phyloP scores from a whole-genome alignment of 2,888 invertebrate genomes.

The Eupithecia tripunctaria region DNA sequence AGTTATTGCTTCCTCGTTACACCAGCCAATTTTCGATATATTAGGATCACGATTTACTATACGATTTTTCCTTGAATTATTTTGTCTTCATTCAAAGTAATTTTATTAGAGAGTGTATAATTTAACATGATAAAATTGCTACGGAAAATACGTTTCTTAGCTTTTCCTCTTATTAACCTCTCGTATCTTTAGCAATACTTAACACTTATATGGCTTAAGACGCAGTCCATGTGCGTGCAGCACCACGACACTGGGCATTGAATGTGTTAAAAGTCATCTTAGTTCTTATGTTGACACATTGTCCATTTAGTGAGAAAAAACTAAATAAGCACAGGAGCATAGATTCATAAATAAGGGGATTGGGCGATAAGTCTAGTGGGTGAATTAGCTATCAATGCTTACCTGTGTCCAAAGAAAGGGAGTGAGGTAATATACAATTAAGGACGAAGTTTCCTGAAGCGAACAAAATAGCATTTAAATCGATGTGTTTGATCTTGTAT shows the following conservation, averaged over 20 bases:
- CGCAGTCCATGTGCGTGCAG: too few relatives aligned
- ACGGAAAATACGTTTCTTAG: too few relatives aligned
- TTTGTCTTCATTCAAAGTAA: too few relatives aligned
- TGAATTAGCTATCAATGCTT: neutral
- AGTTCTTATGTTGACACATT: too few relatives aligned
- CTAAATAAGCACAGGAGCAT: neutral
- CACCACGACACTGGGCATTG: too few relatives aligned
- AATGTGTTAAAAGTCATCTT: too few relatives aligned
- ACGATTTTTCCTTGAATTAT: neutral
- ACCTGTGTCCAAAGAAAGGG: neutral
- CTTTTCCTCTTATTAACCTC: too few relatives aligned
- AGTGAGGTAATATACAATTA: conserved; percentile 13
- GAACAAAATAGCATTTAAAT: conserved; percentile 10
- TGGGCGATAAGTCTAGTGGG: neutral
- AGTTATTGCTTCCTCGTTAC: conserved; percentile 4
- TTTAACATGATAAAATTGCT: too few relatives aligned
- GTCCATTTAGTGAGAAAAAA: neutral
- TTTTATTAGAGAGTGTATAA: too few relatives aligned
- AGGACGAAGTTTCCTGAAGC: conserved; percentile 13
- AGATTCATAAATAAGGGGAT: neutral
- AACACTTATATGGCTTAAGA: too few relatives aligned
- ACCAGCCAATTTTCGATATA: neutral
- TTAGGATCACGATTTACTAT: neutral
- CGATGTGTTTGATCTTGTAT: neutral
- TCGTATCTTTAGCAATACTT: too few relatives aligned